These are phyloP conservation scores for Isurus oxyrinchus DNA, from an alignment of 2,113 vertebrate genomes.

Conservation along the genomic window DNA sequence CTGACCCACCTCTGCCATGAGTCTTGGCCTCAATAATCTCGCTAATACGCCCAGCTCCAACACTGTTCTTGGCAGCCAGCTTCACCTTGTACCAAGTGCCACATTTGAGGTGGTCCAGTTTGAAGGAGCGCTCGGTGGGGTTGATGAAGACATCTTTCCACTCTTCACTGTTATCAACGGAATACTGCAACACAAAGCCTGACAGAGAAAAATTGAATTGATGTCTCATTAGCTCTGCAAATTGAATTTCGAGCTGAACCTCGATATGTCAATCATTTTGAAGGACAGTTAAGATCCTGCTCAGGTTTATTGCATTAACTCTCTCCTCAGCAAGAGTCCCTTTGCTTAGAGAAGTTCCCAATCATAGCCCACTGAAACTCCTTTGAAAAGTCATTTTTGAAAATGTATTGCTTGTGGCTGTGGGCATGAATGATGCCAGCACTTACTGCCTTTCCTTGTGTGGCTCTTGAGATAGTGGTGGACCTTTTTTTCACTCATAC, in stretches of 20 bases:
- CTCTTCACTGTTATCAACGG: conserved; percentile 93
- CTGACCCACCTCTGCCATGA: conserved; percentile 76
- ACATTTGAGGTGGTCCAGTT: conserved; percentile 88
- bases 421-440: not conserved
- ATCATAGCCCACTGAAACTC: not conserved
- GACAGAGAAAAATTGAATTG: not conserved
- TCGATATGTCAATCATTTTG: not conserved
- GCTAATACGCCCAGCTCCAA: conserved; percentile 92
- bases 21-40: conserved; percentile 99
- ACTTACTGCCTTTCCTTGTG: not conserved
- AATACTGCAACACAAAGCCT: conserved; percentile 98
- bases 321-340: not conserved
- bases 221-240: conserved; percentile 2
- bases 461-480: not conserved
- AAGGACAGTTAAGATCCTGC: not conserved
- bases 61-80: conserved; percentile 94
- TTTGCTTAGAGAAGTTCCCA: not conserved
- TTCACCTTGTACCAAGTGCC: conserved; percentile 99
- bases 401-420: too few relatives aligned
- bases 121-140: conserved; percentile 85
- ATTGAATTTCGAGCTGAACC: not conserved
- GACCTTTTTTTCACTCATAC: not conserved
- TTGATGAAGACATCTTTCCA: conserved; percentile 96
- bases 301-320: not conserved
- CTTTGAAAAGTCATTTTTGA: not conserved